A percentile compares a stretch with the other conserved stretches of the same genome.
Conservation (phyloP, 2,113 vertebrate genomes). For the Alethe castanea region DNA sequence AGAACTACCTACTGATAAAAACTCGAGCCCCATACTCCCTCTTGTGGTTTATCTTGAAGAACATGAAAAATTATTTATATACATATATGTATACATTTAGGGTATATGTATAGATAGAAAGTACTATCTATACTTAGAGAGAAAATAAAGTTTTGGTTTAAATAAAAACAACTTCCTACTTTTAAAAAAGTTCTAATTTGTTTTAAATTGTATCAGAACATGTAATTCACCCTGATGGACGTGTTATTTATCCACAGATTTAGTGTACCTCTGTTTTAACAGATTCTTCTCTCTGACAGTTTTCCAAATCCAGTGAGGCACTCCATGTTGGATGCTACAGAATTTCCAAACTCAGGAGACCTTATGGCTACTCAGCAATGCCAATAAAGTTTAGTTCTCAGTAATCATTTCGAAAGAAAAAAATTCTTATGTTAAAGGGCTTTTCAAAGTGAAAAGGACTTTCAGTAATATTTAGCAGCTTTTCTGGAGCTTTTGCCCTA, state of each 20-base stretch:
- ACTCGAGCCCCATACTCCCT: slow-evolving; percentile 27
- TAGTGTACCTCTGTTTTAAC: not conserved
- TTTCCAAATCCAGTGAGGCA: not conserved
- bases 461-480: slow-evolving; percentile 6
- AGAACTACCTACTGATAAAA: not conserved
- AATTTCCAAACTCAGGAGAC: not conserved
- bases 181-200: not conserved
- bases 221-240: not conserved
- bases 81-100: too few species aligned
- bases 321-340: not conserved
- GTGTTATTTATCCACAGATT: not conserved
- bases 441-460: not conserved
- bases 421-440: not conserved
- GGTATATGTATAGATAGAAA: not conserved
- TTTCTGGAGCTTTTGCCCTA: not conserved
- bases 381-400: not conserved
- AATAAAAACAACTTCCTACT: not conserved
- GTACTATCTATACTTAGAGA: not conserved
- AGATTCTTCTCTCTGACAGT: not conserved
- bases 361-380: not conserved
- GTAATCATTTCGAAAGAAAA: not conserved
- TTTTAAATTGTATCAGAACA: not conserved
- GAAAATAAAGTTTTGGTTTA: too few species aligned
- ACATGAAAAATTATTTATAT: not conserved
- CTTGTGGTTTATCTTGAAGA: slow-evolving; percentile 39